Evolutionary conservation across 2,797 vertebrate genomes (phyloP).

Genomic region (Podargus strigoides): DNA sequence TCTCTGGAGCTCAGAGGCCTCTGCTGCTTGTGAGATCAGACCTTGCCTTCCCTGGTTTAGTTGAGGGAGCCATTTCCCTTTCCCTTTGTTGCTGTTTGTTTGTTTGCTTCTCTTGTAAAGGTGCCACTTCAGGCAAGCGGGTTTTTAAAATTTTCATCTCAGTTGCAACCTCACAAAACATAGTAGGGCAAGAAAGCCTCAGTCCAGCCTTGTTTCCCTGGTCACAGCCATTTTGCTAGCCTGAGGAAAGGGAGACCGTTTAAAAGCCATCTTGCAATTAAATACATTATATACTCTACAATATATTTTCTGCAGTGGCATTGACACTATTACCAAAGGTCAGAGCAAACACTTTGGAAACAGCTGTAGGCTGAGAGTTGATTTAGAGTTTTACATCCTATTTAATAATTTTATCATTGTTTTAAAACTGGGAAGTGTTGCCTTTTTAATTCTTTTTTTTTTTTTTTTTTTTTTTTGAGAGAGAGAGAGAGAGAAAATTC

Average conservation of each 20-base stretch:
- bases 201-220: not conserved
- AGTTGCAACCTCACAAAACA: not conserved
- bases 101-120: conserved; percentile 30
- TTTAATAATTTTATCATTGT: conserved; percentile 50
- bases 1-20: not conserved
- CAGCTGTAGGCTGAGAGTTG: conserved; percentile 21
- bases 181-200: not conserved
- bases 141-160: not conserved
- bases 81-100: not conserved
- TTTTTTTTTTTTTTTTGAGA: not conserved
- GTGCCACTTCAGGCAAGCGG: not conserved
- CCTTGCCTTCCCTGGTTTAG: not conserved
- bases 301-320: conserved; percentile 33
- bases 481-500: conserved; percentile 74
- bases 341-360: conserved; percentile 46
- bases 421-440: conserved; percentile 37
- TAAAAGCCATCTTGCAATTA: conserved; percentile 61
- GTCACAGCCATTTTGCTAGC: conserved; percentile 13
- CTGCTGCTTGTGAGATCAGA: not conserved
- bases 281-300: conserved; percentile 22
- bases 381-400: conserved; percentile 37
- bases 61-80: not conserved
- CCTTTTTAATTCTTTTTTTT: not conserved
- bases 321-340: conserved; percentile 48
- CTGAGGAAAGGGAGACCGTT: conserved; percentile 43